A percentile compares a stretch with the other conserved stretches of the same genome.
These are phyloP conservation scores for Periplaneta americana DNA, from an alignment of 1,140 invertebrate species.

Conservation along the genomic window DNA sequence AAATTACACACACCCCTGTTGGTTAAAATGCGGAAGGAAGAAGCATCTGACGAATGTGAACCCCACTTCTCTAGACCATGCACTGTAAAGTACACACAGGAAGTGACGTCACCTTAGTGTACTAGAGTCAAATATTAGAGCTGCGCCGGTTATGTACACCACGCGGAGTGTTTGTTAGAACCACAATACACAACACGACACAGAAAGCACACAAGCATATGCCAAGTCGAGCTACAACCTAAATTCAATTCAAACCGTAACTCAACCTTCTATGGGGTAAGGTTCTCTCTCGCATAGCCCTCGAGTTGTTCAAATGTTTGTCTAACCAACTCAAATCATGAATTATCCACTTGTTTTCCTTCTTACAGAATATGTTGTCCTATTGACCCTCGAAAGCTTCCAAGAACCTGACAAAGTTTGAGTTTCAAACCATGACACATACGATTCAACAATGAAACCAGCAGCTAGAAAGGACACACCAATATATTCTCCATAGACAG, in stretches of 20 bases:
- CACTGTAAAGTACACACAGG: not conserved
- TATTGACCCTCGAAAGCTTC: too few relatives aligned
- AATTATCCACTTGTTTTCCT: too few relatives aligned
- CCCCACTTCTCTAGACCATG: too few relatives aligned
- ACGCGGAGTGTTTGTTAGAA: not conserved
- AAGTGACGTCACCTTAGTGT: not conserved
- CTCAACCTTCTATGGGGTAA: not conserved
- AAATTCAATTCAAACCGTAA: not conserved
- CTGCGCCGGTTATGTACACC: not conserved
- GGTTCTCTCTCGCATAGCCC: not conserved
- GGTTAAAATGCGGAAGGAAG: not conserved
- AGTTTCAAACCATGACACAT: too few relatives aligned
- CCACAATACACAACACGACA: not conserved
- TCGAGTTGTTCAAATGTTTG: not conserved
- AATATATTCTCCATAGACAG: too few relatives aligned
- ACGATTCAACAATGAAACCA: too few relatives aligned
- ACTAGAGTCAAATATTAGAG: not conserved
- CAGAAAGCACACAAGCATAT: not conserved
- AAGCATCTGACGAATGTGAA: not conserved
- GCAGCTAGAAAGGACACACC: too few relatives aligned
- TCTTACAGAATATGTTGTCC: too few relatives aligned
- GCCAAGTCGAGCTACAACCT: not conserved
- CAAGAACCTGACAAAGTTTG: too few relatives aligned
- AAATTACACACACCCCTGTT: not conserved
- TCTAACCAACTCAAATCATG: not conserved